Conservation (phyloP, 2,113 vertebrate genomes). For the Albula goreensis region DNA sequence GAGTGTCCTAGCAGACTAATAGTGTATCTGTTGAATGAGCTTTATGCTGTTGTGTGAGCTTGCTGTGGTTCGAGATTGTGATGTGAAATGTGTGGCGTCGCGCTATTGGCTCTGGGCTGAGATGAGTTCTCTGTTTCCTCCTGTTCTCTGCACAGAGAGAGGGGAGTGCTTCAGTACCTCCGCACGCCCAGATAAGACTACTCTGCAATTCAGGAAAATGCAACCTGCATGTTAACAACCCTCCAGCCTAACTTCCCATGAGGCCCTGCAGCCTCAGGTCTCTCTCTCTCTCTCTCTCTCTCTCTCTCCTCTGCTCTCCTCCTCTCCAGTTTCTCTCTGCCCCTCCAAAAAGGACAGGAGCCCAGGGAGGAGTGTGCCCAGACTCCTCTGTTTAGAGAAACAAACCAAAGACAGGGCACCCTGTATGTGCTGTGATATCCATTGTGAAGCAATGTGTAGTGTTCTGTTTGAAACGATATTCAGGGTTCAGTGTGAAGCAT, state of each 20-base stretch:
- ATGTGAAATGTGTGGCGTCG: too few relatives aligned
- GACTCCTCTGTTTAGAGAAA: background rate
- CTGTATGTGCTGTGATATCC: background rate
- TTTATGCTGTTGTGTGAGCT: background rate
- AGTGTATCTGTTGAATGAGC: background rate
- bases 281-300: conserved; percentile 2
- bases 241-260: conserved; percentile 26
- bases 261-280: background rate
- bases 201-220: conserved; percentile 36
- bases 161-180: conserved; percentile 26
- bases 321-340: background rate
- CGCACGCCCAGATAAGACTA: conserved; percentile 25
- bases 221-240: conserved; percentile 38
- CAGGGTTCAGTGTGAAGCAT: background rate
- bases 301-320: background rate
- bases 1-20: background rate
- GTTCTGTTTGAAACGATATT: background rate
- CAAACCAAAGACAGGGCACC: background rate
- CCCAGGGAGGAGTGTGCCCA: background rate
- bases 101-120: background rate
- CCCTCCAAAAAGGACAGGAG: background rate
- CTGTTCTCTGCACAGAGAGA: conserved; percentile 11
- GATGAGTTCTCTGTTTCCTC: conserved; percentile 19
- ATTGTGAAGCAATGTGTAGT: too few relatives aligned
- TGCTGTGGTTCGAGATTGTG: background rate